A percentile compares a stretch with the other conserved stretches of the same genome.
These are phyloP conservation scores for Podotricha telesiphe DNA, from an alignment of 2,888 invertebrate species.

Conservation along the genomic window DNA sequence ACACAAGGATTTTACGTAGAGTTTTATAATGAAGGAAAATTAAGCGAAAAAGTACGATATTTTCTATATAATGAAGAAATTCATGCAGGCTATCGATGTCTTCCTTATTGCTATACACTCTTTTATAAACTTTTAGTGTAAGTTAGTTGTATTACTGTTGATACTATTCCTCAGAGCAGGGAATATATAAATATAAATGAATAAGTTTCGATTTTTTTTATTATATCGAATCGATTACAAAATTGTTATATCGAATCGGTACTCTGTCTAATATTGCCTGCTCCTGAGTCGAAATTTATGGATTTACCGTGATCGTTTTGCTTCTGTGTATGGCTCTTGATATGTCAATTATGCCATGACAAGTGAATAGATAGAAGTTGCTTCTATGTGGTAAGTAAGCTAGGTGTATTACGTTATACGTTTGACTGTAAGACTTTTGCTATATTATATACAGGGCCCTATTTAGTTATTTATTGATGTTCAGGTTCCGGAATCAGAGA, in stretches of 20 bases:
- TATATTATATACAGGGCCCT: neutral
- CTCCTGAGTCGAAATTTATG: conserved; percentile 17
- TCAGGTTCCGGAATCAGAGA: neutral
- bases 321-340: conserved; percentile 26
- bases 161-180: conserved; percentile 27
- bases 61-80: conserved; percentile 26
- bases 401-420: conserved; percentile 22
- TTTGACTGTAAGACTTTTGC: conserved; percentile 6
- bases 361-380: conserved; percentile 31
- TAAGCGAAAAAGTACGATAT: conserved; percentile 29
- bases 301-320: conserved; percentile 13
- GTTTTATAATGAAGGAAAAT: conserved; percentile 30
- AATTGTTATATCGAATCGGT: neutral
- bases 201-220: neutral
- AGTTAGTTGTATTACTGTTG: conserved; percentile 58
- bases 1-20: conserved; percentile 28
- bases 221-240: neutral
- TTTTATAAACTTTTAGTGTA: conserved; percentile 74
- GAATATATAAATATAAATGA: conserved; percentile 1
- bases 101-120: conserved; percentile 83
- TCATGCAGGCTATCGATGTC: conserved; percentile 75
- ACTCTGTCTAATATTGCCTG: conserved; percentile 28
- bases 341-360: conserved; percentile 35
- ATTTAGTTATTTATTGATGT: neutral
- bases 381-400: conserved; percentile 31